Base-by-base conservation (phyloP, 2,113 vertebrate genomes). In the Chroicocephalus ridibundus region DNA sequence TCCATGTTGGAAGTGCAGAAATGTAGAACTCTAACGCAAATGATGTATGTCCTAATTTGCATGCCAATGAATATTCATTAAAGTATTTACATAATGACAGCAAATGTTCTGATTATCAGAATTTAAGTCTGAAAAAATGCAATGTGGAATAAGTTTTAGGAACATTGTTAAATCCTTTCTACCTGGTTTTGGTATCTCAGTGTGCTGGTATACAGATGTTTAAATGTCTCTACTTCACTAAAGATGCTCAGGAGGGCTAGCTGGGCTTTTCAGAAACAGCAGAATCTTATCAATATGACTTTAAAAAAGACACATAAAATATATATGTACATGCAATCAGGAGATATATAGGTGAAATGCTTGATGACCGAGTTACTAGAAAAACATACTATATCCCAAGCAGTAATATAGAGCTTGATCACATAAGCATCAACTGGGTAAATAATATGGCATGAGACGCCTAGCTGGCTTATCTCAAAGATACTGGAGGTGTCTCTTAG, bases 321-420 rank as follows among this genome's bases (percentile, higher is more conserved):
- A 64, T 7, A n/a, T 19, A 34, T 0, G 3, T 68, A 38, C 7
- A 5, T 68, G 36, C 7, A 72, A 7, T 66, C 49, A 72, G 82
- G 94, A 75, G 27, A 20, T 32, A 26, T 52, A 49, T 9, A 27
- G 17, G 19, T 47, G 64, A 85, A 82, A 68, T 25, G 4, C 66
- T 88, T 55, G 57, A 38, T 46, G 82, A 26, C 7, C 0, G 0
- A 6, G 1, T 72, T 86, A 51, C 0, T 11, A 61, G 61, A 52
- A 87, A 47, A 90, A 82, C 24, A 17, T 25, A 17, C 4, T 60
- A 14, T 24, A 21, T 36, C 25, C 42, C 18, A 86, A 84, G 32
- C 13, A 32, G n/a, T 17, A 76, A 34, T 20, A 58, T 1, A 91
- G 34, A 58, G 14, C 55, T 58, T 52, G 20, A 49, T 29, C n/a